Evolutionary conservation across 2,888 invertebrate species (phyloP), one percentile per base, ranked within the genome.

Genomic region (Laspeyria flexula): DNA sequence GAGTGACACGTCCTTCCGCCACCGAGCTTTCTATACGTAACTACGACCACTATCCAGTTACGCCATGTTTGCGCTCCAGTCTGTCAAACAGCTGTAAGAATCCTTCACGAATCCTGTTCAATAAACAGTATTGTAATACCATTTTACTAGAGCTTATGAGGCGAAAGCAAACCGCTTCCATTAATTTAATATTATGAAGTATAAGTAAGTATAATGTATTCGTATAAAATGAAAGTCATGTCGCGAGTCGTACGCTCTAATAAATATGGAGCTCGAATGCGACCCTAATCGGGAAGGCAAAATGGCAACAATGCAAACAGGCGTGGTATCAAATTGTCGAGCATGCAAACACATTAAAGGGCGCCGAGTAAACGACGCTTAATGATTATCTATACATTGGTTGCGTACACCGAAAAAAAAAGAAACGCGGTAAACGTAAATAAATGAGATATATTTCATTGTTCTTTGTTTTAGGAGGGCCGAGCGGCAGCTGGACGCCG

Each of bases 281-380:
- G 85, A 87, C 90, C 91, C 87, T 89, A 89, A 89, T 88, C 91
- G 86, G 78, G 84, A 88, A 88, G 87, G 88, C 85, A 89, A 86
- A 90, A 88, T 83, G 87, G 86, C 86, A 87, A 89, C 88, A 88
- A 88, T 84, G 83, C 86, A 90, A 88, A 90, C 89, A 88, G 86
- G 85, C 86, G 85, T 77, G 86, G 87, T 86, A 87, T 86, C 85
- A 89, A 90, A 86, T 87, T 86, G 86, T 88, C 80, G 86, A 85
- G 85, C 83, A 85, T 83, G 85, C 89, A 89, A 90, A 90, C 88
- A 90, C 86, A 90, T 90, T 90, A 88, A 85, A 86, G 82, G 84
- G 86, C 77, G 77, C 72, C 80, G 81, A 78, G 83, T 79, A 88
- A 87, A 86, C 85, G 83, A 77, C 76, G 84, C 81, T 79, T 85